Conservation (phyloP, 2,113 vertebrate species). For the Trogon surrucura region DNA sequence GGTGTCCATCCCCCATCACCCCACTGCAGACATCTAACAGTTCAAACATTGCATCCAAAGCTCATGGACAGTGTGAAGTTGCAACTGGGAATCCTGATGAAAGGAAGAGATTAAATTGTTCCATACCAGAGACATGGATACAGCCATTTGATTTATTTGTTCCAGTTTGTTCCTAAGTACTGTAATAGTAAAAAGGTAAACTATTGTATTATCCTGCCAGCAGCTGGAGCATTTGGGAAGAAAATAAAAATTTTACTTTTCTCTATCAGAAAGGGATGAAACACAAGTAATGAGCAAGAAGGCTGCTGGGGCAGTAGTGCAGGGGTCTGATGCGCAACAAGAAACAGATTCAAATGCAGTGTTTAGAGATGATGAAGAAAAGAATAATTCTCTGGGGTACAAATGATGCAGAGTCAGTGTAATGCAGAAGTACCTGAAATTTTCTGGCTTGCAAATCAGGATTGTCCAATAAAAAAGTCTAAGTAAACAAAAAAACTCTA, state of each 20-base stretch:
- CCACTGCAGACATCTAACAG: neutral
- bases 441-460: neutral
- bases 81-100: neutral
- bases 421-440: neutral
- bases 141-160: neutral
- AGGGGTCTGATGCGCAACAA: neutral
- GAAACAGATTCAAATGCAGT: neutral
- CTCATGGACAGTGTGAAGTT: neutral
- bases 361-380: neutral
- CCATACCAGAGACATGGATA: neutral
- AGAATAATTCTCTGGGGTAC: neutral
- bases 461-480: fast-evolving
- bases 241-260: neutral
- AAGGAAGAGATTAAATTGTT: neutral
- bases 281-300: neutral
- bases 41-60: neutral
- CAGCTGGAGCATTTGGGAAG: neutral
- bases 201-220: neutral
- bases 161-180: neutral
- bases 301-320: neutral
- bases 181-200: neutral
- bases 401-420: neutral
- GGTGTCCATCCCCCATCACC: neutral
- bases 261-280: neutral
- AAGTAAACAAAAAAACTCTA: neutral